phyloP scores from a whole-genome alignment of 2,113 vertebrate genomes.

The Carassius carassius region DNA sequence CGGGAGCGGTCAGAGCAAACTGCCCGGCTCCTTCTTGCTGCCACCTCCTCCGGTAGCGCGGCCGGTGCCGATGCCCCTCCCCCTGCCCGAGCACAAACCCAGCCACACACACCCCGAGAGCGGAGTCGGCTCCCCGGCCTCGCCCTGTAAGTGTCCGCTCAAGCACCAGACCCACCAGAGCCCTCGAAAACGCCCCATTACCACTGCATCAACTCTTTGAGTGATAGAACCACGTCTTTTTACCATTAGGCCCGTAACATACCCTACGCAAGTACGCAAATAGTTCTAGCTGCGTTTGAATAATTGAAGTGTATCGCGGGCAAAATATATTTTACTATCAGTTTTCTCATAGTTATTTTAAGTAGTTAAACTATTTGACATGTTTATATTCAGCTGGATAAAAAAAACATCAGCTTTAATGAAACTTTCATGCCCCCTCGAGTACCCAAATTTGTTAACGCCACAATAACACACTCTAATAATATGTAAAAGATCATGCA shows the following conservation, averaged over 20 bases:
- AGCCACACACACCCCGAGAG: constrained; percentile 82
- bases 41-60: constrained; percentile 83
- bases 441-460: neutral
- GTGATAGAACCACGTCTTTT: neutral
- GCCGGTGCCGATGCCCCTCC: constrained; percentile 84
- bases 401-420: neutral
- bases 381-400: neutral
- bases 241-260: neutral
- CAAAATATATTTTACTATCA: neutral
- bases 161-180: constrained; percentile 48
- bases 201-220: constrained; percentile 40
- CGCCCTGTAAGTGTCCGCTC: constrained; percentile 81
- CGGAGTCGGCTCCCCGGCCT: constrained; percentile 80
- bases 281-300: neutral
- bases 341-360: neutral
- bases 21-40: constrained; percentile 83
- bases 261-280: constrained; percentile 16
- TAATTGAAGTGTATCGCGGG: neutral
- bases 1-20: constrained; percentile 84
- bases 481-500: neutral
- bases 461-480: neutral
- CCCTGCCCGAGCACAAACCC: constrained; percentile 85
- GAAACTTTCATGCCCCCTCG: neutral
- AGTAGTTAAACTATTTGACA: neutral
- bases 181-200: constrained; percentile 54